These are phyloP conservation scores for Harlomillsia oculata DNA, from an alignment of 1,140 invertebrate genomes.

Conservation along the genomic window DNA sequence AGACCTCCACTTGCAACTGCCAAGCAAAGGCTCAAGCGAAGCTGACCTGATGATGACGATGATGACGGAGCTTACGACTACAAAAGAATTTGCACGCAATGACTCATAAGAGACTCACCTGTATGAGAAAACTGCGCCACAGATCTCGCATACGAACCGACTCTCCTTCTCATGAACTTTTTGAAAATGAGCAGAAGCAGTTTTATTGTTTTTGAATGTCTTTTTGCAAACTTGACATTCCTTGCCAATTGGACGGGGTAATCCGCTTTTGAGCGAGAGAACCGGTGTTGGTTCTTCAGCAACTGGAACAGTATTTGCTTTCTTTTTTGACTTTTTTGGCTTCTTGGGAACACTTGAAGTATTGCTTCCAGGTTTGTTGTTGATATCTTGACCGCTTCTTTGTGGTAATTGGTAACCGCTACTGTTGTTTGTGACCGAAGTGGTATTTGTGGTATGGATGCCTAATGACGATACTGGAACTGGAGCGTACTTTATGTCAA, in stretches of 20 bases:
- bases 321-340: too few relatives aligned
- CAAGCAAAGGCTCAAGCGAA: too few relatives aligned
- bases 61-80: not conserved
- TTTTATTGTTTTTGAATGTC: conserved; percentile 25
- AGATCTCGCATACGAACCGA: conserved; percentile 23
- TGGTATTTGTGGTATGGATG: too few relatives aligned
- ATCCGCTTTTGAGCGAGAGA: too few relatives aligned
- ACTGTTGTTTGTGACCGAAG: not conserved
- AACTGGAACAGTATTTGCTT: too few relatives aligned
- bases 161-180: conserved; percentile 25
- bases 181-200: conserved; percentile 19
- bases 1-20: too few relatives aligned
- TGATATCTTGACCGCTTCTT: not conserved
- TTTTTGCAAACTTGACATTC: conserved; percentile 22
- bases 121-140: conserved; percentile 24
- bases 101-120: conserved; percentile 19
- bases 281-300: too few relatives aligned
- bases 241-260: not conserved
- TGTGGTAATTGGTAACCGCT: not conserved
- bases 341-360: not conserved
- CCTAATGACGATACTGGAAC: too few relatives aligned
- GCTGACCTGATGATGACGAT: too few relatives aligned
- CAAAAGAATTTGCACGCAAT: conserved; percentile 4
- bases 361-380: not conserved
- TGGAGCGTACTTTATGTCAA: too few relatives aligned